A percentile compares a stretch with the other conserved stretches of the same genome.
Evolutionary conservation across 2,888 invertebrate species (phyloP).

Genomic region (Dorcus hopei): DNA sequence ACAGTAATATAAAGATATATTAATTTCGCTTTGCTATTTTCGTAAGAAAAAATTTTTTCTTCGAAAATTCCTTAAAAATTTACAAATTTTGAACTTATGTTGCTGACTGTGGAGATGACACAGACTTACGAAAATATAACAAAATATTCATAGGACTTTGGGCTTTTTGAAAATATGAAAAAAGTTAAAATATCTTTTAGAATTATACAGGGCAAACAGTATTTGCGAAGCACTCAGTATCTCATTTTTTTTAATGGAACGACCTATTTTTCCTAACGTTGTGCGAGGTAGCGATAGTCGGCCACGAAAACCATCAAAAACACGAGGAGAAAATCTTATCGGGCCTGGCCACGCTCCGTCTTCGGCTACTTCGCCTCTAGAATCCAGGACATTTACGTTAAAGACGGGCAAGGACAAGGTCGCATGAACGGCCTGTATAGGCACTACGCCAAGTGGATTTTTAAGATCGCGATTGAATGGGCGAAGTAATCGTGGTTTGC

Average conservation of each 20-base stretch:
- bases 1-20: no score
- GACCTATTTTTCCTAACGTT: slow-evolving; percentile 44
- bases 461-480: slow-evolving; percentile 73
- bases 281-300: slow-evolving; percentile 34
- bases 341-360: slow-evolving; percentile 44
- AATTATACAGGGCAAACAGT: slow-evolving; percentile 43
- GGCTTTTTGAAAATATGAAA: no score
- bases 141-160: no score
- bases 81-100: no score
- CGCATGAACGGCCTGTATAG: slow-evolving; percentile 7
- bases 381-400: slow-evolving; percentile 37
- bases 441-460: slow-evolving; percentile 35
- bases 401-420: slow-evolving; percentile 24
- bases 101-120: no score
- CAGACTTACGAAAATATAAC: no score
- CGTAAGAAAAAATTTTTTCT: no score
- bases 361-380: slow-evolving; percentile 43
- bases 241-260: slow-evolving; percentile 42
- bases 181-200: no score
- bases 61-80: no score
- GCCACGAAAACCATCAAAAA: slow-evolving; percentile 19
- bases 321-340: slow-evolving; percentile 36
- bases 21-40: no score
- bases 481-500: slow-evolving; percentile 62
- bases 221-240: slow-evolving; percentile 45